Percentiles rank a stretch among this genome's conserved stretches.
phyloP scores from a whole-genome alignment of 2,113 vertebrate species.

The Eupsittula cactorum region DNA sequence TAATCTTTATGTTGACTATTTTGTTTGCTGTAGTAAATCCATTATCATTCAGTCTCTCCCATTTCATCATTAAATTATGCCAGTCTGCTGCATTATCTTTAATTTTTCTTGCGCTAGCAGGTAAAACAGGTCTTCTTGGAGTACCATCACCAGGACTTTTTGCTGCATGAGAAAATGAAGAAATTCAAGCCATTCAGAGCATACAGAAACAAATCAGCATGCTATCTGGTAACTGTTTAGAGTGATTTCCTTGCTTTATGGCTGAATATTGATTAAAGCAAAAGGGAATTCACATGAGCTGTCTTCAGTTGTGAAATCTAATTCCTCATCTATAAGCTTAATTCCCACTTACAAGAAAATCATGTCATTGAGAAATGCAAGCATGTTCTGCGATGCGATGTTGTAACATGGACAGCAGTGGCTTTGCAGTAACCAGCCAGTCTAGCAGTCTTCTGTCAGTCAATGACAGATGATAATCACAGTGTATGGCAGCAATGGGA shows the following conservation, averaged over 20 bases:
- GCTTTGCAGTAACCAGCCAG: background rate
- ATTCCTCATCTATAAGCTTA: background rate
- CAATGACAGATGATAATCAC: rapidly evolving
- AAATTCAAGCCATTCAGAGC: background rate
- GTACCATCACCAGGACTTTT: slow-evolving; percentile 60
- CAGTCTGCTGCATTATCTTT: slow-evolving; percentile 94
- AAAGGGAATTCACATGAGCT: background rate
- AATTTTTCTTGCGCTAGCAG: slow-evolving; percentile 88
- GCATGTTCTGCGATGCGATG: background rate
- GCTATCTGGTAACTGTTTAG: background rate
- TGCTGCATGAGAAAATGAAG: slow-evolving; percentile 52
- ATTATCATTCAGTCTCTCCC: slow-evolving; percentile 85
- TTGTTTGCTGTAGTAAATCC: slow-evolving; percentile 78
- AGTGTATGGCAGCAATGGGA: rapidly evolving
- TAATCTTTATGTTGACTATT: slow-evolving; percentile 83
- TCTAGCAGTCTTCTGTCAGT: rapidly evolving
- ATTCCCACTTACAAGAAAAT: background rate
- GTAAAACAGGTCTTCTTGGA: slow-evolving; percentile 80
- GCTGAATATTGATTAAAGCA: background rate
- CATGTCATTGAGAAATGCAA: background rate
- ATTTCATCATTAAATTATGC: slow-evolving; percentile 92
- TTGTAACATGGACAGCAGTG: rapidly evolving
- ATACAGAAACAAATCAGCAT: background rate
- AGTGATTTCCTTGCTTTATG: background rate
- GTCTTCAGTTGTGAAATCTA: background rate